A percentile compares a stretch with the other conserved stretches of the same genome.
Conservation (phyloP, 2,113 vertebrate genomes). For the Serilophus lunatus region DNA sequence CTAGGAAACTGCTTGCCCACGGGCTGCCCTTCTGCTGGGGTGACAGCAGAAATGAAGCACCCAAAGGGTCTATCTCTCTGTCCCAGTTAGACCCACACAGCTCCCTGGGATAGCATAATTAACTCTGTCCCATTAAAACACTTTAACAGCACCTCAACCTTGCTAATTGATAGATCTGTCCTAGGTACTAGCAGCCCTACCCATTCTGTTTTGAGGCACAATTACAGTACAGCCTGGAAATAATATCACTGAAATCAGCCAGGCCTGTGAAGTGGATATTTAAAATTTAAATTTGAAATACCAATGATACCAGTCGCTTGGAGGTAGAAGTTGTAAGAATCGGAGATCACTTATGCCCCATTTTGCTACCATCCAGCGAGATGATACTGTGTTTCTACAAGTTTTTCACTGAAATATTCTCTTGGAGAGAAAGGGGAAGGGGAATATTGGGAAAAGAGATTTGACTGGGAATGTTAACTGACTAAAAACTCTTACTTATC, state of each 20-base stretch:
- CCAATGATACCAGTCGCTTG: neutral
- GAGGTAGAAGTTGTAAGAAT: neutral
- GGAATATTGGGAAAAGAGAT: neutral
- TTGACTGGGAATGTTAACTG: neutral
- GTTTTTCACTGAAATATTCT: neutral
- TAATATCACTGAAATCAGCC: neutral
- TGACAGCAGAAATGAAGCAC: slow-evolving; percentile 14
- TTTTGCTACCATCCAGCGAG: neutral
- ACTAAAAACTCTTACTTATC: neutral
- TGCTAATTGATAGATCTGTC: neutral
- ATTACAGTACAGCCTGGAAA: neutral
- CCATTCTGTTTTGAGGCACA: neutral
- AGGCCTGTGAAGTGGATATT: neutral
- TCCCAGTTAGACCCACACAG: neutral
- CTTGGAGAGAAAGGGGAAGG: neutral
- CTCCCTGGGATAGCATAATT: neutral
- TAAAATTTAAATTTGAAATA: neutral
- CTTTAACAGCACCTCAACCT: neutral
- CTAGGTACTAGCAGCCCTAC: neutral
- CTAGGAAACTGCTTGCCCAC: neutral
- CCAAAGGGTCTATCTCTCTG: neutral
- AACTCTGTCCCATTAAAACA: slow-evolving; percentile 14
- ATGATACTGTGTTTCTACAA: neutral
- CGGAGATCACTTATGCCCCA: neutral
- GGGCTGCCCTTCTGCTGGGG: neutral